phyloP scores from a whole-genome alignment of 2,797 vertebrate genomes.

The Emydoidea blandingii region DNA sequence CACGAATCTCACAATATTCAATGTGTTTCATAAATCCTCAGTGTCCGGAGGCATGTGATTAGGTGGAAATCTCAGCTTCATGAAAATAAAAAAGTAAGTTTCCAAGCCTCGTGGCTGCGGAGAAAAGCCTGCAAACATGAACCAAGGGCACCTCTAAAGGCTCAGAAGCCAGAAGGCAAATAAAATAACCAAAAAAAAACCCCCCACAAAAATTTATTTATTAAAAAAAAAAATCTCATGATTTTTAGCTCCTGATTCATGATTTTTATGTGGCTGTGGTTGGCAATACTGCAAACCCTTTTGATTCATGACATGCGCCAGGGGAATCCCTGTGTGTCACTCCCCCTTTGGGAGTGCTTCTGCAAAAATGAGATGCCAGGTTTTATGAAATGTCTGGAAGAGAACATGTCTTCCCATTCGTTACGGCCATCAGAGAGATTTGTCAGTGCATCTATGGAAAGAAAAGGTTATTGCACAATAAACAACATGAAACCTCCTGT shows the following conservation, averaged over 20 bases:
- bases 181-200: rapidly evolving
- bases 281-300: conserved; percentile 27
- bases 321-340: conserved; percentile 12
- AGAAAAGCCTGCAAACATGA: not conserved
- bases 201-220: not conserved
- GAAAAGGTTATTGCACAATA: conserved; percentile 6
- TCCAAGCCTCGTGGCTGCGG: rapidly evolving
- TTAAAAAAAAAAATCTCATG: not conserved
- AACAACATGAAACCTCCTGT: not conserved
- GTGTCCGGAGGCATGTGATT: rapidly evolving
- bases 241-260: not conserved
- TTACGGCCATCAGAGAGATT: not conserved
- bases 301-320: not conserved
- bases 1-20: not conserved
- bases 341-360: rapidly evolving
- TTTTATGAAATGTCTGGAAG: not conserved
- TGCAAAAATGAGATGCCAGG: not conserved
- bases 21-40: not conserved
- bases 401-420: not conserved
- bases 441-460: not conserved
- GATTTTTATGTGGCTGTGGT: not conserved
- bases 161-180: not conserved
- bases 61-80: not conserved
- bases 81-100: not conserved
- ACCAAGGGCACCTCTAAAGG: not conserved